Evolutionary conservation across 2,113 vertebrate species (phyloP), one percentile per base, ranked within the genome.

Genomic region (Ammospiza caudacuta): DNA sequence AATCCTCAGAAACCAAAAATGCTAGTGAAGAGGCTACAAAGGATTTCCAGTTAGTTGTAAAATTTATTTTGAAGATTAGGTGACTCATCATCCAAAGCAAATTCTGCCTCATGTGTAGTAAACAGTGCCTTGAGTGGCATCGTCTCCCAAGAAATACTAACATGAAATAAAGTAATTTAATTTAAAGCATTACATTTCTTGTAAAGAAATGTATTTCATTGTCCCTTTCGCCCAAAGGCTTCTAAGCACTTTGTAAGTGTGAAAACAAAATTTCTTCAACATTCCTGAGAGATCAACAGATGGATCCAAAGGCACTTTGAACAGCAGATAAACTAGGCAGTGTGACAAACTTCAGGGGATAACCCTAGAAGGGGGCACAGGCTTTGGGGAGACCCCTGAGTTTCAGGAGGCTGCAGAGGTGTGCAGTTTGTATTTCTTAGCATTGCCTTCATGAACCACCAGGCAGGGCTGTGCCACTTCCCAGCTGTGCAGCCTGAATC

Each of bases 261-360:
- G 35, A 52, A 27, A 67, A 35, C 31, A 27, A 76, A 23, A 87
- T 55, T 57, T 47, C 62, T n/a, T 72, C 52, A 62, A 12, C n/a
- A 15, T 51, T 87, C 31, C 91, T 51, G 63, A 77, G 41, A 44
- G 17, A 74, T 54, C 11, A n/a, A 58, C 58, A 86, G 28, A 28
- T 28, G 41, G 72, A 73, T 44, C 37, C 47, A 23, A 41, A 87
- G n/a, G 24, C 37, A 24, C 46, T n/a, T 46, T 2, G 21, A 55
- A n/a, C 0, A 0, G 47, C 0, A 43, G 35, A 29, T 33, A 29
- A 66, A 59, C 15, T 27, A 15, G 28, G 37, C 1, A 1, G 24
- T 11, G 44, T 49, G 43, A 70, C 8, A 0, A 2, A 51, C 23
- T 29, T 17, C 18, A 63, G 13, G 9, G 16, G 7, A 29, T 17